Evolutionary conservation across 35 echinoderm and acorn worm species (phyloP).

Genomic region (Holothuria glaberrima): DNA sequence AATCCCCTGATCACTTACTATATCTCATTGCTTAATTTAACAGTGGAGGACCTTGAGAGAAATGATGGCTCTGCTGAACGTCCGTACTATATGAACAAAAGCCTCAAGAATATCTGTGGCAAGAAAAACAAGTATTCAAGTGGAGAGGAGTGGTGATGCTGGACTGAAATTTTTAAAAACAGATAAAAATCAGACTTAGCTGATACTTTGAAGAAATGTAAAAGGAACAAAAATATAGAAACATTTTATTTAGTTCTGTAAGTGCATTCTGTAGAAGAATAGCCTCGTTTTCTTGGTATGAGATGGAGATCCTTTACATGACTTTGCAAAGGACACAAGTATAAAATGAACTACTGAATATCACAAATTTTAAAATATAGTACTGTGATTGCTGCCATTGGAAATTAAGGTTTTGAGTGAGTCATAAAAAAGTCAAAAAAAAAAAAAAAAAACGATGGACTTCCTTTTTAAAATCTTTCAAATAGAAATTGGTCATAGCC

Average conservation of each 20-base stretch:
- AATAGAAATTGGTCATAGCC: no score
- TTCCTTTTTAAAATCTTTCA: no score
- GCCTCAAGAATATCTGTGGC: constrained; percentile 81
- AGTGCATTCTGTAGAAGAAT: not conserved
- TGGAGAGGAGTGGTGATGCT: not conserved
- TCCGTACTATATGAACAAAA: constrained; percentile 90
- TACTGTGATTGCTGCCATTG: not conserved
- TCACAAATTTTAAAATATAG: not conserved
- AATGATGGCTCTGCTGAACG: constrained; percentile 86
- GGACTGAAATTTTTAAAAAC: not conserved
- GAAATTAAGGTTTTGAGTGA: no score
- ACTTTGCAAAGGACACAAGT: not conserved
- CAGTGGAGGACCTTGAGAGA: constrained; percentile 88
- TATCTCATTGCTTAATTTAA: not conserved
- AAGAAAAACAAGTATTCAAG: constrained; percentile 79
- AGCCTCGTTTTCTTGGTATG: not conserved
- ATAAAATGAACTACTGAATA: not conserved
- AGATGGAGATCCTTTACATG: not conserved
- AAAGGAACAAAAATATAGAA: not conserved
- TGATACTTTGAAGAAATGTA: not conserved
- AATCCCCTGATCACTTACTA: not conserved
- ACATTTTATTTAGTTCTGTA: not conserved
- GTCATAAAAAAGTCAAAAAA: no score
- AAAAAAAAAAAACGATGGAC: no score
- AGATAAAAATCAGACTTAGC: not conserved